Percentiles rank a stretch among this genome's conserved stretches.
These are phyloP conservation scores for Buteo buteo DNA, from an alignment of 2,113 vertebrate genomes.

Conservation along the genomic window DNA sequence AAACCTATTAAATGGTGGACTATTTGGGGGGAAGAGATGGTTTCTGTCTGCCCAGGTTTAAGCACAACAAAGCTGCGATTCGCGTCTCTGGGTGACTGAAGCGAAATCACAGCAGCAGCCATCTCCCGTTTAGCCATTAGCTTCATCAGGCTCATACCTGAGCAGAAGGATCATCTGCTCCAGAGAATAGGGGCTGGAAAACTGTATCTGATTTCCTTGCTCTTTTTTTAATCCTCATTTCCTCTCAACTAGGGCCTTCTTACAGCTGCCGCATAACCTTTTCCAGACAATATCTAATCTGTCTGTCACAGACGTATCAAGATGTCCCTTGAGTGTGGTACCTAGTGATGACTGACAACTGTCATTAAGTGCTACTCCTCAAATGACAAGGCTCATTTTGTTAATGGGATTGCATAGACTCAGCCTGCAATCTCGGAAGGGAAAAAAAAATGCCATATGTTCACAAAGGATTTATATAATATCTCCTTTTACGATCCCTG, in stretches of 20 bases:
- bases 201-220: conserved; percentile 12
- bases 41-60: background rate
- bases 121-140: background rate
- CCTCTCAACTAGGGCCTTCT: conserved; percentile 17
- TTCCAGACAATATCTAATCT: conserved; percentile 37
- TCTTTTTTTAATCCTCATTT: conserved; percentile 27
- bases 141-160: conserved; percentile 4
- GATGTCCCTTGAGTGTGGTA: conserved; percentile 1
- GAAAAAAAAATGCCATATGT: background rate
- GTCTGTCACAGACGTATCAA: background rate
- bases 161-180: background rate
- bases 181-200: background rate
- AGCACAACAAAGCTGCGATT: background rate
- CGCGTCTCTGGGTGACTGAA: background rate
- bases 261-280: background rate
- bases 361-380: background rate
- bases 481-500: background rate
- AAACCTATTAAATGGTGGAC: background rate
- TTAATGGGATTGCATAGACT: conserved; percentile 2
- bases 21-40: background rate
- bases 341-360: conserved; percentile 35
- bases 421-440: background rate
- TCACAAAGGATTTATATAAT: background rate
- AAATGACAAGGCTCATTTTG: background rate
- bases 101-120: background rate